A percentile compares a stretch with the other conserved stretches of the same genome.
phyloP scores from a whole-genome alignment of 2,113 vertebrate genomes.

The Rostratula benghalensis region DNA sequence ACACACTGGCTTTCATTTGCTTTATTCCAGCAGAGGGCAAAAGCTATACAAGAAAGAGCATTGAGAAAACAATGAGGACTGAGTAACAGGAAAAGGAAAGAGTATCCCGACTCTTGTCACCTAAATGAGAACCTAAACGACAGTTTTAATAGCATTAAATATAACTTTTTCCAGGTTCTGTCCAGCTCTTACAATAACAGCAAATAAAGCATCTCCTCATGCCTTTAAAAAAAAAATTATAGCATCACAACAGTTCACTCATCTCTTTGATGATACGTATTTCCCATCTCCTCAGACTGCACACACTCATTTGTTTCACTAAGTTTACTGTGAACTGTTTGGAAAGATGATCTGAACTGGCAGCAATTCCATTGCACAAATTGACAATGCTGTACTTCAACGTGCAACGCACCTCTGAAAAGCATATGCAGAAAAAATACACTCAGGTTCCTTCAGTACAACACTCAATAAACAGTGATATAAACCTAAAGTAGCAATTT shows the following conservation, averaged over 20 bases:
- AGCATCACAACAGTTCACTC: not conserved
- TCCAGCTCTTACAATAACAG: not conserved
- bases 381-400: not conserved
- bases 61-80: not conserved
- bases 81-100: not conserved
- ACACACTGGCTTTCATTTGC: not conserved
- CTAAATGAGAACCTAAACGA: not conserved
- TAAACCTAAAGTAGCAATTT: not conserved
- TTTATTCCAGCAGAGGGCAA: constrained; percentile 24
- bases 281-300: not conserved
- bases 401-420: not conserved
- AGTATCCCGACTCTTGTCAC: not conserved
- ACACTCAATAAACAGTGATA: not conserved
- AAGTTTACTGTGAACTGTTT: not conserved
- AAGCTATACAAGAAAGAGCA: not conserved
- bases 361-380: not conserved
- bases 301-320: not conserved
- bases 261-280: not conserved
- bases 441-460: not conserved
- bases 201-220: not conserved
- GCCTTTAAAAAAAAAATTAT: not conserved
- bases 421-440: not conserved
- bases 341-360: constrained; percentile 10
- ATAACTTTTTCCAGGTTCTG: not conserved
- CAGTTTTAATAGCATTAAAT: not conserved